A percentile compares a stretch with the other conserved stretches of the same genome.
Conservation (phyloP, 2,113 vertebrate genomes). For the Harpagus bidentatus region DNA sequence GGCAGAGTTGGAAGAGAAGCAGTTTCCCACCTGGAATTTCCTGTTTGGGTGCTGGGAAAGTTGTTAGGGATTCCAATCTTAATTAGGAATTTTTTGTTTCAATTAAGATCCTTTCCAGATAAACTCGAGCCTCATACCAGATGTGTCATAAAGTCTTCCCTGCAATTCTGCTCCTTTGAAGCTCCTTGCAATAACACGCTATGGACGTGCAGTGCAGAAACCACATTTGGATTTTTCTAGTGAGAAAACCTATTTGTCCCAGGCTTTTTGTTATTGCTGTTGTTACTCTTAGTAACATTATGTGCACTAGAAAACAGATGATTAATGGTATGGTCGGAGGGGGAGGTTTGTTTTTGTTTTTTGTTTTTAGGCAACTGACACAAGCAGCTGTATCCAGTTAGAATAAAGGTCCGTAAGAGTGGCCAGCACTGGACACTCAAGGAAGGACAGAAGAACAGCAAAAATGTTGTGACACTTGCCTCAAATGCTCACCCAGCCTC, state of each 20-base stretch:
- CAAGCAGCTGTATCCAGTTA: conserved; percentile 1
- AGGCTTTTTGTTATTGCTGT: not conserved
- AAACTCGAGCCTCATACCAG: not conserved
- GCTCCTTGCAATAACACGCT: not conserved
- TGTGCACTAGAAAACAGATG: not conserved
- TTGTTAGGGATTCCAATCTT: conserved; percentile 5
- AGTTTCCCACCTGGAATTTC: conserved; percentile 20
- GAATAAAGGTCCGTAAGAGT: not conserved
- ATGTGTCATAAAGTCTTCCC: not conserved
- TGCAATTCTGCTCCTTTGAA: not conserved
- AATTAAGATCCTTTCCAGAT: conserved; percentile 29
- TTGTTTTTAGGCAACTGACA: not conserved
- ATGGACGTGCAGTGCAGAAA: not conserved
- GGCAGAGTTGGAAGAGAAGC: not conserved
- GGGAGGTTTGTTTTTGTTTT: not conserved
- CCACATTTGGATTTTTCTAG: not conserved
- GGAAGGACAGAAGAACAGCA: not conserved
- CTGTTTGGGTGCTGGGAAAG: not conserved
- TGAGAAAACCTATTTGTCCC: not conserved
- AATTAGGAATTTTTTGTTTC: not conserved
- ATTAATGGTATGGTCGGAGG: not conserved
- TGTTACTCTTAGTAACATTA: not conserved
- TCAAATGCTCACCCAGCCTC: not conserved
- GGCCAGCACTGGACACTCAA: not conserved
- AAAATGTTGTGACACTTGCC: not conserved